phyloP scores from a whole-genome alignment of 2,797 vertebrate genomes.

The Carduelis carduelis region DNA sequence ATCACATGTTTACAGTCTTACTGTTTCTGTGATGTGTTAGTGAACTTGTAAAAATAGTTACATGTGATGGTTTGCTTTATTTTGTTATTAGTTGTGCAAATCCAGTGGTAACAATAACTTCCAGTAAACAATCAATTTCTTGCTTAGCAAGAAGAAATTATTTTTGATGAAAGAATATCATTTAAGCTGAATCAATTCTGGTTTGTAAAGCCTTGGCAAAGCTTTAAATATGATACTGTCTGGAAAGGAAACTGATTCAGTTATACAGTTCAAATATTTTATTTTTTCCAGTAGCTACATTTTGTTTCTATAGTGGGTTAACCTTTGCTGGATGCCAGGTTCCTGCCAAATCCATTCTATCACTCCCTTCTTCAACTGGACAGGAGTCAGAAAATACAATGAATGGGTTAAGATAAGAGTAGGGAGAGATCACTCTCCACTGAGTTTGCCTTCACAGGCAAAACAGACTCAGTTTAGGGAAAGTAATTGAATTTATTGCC shows the following conservation, averaged over 20 bases:
- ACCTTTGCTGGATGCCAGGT: neutral
- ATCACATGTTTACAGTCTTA: neutral
- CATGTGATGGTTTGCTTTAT: neutral
- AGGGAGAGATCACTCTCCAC: neutral
- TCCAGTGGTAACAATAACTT: neutral
- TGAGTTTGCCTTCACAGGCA: neutral
- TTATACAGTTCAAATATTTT: neutral
- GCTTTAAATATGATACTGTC: neutral
- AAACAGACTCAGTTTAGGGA: rapidly evolving
- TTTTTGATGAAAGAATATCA: neutral
- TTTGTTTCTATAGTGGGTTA: neutral
- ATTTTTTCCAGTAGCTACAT: neutral
- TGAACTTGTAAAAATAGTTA: neutral
- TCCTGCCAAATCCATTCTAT: neutral
- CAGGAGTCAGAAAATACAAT: neutral
- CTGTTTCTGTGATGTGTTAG: neutral
- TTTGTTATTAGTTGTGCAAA: neutral
- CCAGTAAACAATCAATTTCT: neutral
- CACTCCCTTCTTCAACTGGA: neutral
- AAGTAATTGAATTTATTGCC: neutral
- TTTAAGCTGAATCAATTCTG: neutral
- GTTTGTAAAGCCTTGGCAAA: neutral
- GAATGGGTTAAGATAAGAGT: neutral
- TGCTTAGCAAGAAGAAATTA: neutral
- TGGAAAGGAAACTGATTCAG: neutral